Evolutionary conservation across 2,113 vertebrate genomes (phyloP).

Genomic region (Coreoperca whiteheadi): DNA sequence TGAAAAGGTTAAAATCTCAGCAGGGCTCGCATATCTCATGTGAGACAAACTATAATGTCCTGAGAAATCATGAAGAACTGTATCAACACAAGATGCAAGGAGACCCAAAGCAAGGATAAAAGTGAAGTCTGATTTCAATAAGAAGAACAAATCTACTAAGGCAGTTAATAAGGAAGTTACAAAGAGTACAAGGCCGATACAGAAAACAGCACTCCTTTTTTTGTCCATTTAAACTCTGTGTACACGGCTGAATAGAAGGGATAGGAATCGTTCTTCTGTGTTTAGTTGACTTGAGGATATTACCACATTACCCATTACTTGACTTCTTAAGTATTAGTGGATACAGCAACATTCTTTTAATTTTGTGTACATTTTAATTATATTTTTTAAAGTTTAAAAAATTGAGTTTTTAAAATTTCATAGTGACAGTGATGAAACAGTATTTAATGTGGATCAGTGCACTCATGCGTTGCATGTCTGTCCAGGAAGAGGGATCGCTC

Average conservation of each 20-base stretch:
- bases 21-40: constrained; percentile 61
- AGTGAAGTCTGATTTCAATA: constrained; percentile 17
- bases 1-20: constrained; percentile 80
- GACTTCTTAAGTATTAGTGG: background rate
- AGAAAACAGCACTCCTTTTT: background rate
- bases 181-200: background rate
- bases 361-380: background rate
- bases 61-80: constrained; percentile 39
- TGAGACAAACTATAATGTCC: constrained; percentile 53
- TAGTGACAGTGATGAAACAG: too few species aligned
- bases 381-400: background rate
- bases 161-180: background rate
- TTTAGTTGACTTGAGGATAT: background rate
- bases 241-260: background rate
- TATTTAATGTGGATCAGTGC: background rate
- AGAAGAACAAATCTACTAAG: constrained; percentile 3
- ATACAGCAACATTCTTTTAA: background rate
- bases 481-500: background rate
- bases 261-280: background rate
- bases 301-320: background rate
- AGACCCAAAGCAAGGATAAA: constrained; percentile 34
- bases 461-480: background rate
- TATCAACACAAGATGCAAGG: constrained; percentile 20
- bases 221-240: background rate
- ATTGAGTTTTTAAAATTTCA: background rate